These are phyloP conservation scores for Poliocrania exsul DNA, from an alignment of 2,797 vertebrate genomes.

Conservation along the genomic window DNA sequence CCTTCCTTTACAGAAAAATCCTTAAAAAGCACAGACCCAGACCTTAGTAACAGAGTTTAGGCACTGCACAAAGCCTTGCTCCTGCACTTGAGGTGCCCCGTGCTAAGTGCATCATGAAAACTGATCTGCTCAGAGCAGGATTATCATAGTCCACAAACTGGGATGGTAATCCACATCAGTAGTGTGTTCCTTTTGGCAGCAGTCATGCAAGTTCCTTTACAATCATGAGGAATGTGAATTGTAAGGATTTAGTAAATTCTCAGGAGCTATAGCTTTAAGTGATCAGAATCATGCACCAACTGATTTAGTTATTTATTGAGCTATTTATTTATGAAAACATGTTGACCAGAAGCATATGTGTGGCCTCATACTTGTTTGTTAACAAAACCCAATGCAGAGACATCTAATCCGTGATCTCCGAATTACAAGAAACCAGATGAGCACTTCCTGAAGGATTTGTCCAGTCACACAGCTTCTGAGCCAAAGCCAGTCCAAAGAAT, in stretches of 20 bases:
- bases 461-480: background rate
- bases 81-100: background rate
- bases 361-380: background rate
- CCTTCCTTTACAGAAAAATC: background rate
- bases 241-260: background rate
- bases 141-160: background rate
- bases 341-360: background rate
- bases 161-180: fast-evolving
- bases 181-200: background rate
- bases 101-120: background rate
- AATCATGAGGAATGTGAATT: background rate
- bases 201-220: background rate
- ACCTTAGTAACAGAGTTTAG: background rate
- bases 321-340: background rate
- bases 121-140: background rate
- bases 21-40: background rate
- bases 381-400: background rate
- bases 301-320: background rate
- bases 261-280: background rate
- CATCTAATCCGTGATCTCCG: background rate
- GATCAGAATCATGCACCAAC: background rate
- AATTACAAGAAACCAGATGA: background rate
- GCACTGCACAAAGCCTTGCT: background rate
- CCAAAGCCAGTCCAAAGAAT: background rate
- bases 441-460: background rate